A percentile compares a stretch with the other conserved stretches of the same genome.
phyloP scores from a whole-genome alignment of 2,113 vertebrate genomes.

The Notothenia coriiceps region DNA sequence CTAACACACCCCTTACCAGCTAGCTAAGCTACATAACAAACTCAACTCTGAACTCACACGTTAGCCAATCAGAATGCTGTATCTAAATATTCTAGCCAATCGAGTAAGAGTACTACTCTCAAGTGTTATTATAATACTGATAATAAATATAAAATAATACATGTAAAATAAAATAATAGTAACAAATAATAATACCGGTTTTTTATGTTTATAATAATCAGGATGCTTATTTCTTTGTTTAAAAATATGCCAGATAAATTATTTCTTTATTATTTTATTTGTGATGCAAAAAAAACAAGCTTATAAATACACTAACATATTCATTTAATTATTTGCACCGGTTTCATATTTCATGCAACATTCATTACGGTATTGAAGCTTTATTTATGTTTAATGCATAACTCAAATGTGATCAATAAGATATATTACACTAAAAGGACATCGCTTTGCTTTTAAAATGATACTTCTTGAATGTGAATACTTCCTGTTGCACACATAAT shows the following conservation, averaged over 20 bases:
- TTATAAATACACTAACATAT: not conserved
- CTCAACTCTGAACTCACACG: slow-evolving; percentile 39
- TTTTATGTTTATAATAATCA: not conserved
- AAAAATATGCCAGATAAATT: too few relatives aligned
- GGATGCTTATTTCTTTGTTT: not conserved
- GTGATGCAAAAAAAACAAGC: too few relatives aligned
- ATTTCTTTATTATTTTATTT: too few relatives aligned
- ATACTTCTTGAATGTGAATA: not conserved
- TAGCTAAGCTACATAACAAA: slow-evolving; percentile 42
- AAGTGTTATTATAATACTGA: slow-evolving; percentile 1
- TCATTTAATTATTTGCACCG: not conserved
- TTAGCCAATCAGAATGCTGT: slow-evolving; percentile 55
- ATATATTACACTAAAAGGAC: not conserved
- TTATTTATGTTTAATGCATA: not conserved
- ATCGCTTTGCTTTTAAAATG: not conserved
- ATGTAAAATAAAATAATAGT: too few relatives aligned
- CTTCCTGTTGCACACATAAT: not conserved
- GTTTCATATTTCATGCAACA: not conserved
- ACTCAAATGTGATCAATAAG: not conserved
- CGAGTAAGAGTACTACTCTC: not conserved
- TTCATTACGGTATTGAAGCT: not conserved
- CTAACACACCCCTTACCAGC: not conserved
- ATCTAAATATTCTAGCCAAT: slow-evolving; percentile 57
- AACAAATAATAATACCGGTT: too few relatives aligned
- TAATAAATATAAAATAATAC: not conserved